Base-by-base conservation (phyloP, 2,797 vertebrate genomes). In the Pipistrellus kuhlii region DNA sequence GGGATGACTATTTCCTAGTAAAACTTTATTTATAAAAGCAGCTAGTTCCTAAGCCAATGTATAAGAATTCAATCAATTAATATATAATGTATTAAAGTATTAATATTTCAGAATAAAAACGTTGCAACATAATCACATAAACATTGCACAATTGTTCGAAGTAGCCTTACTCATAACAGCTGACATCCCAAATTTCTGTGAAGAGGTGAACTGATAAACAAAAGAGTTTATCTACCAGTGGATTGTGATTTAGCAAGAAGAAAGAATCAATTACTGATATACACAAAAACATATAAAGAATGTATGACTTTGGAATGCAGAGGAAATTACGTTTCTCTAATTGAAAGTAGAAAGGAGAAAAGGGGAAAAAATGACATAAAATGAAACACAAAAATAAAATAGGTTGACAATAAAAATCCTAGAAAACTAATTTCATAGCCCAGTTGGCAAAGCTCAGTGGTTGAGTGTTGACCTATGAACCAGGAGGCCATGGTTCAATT, bases 381-480 rank as follows among this genome's bases (percentile, higher is more conserved):
- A 41, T 44, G 12, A 90, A 85, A 84, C 21, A 84, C 35, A 75
- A 88, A 93, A 27, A 62, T 17, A 69, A 84, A 88, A 51, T 13
- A 62, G 23, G 20, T 4, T 77, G 15, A 84, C 23, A 84, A 73
- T 81, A 53, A 84, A 77, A 76, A 44, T 55, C 9, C 30, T 53
- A 35, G 32, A 53, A 64, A 17, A 21, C 27, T 62, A 62, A 30
- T 62, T 30, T 62, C 27, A 30, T 62, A 62, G 59, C 27, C 27
- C 59, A 62, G 27, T 27, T 62, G 59, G 59, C 27, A 62, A 30
- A 62, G 59, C 12, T 62, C 59, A 62, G 27, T 62, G 59, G 27
- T 62, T 62, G 59, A 62, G 27, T 30, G 27, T 30, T 1, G 27
- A 62, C 59, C 59, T 62, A 62, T 62, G 27, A 62, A 62, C 59